Evolutionary conservation across 2,797 vertebrate genomes (phyloP).

Genomic region (Pseudocheirus occidentalis): DNA sequence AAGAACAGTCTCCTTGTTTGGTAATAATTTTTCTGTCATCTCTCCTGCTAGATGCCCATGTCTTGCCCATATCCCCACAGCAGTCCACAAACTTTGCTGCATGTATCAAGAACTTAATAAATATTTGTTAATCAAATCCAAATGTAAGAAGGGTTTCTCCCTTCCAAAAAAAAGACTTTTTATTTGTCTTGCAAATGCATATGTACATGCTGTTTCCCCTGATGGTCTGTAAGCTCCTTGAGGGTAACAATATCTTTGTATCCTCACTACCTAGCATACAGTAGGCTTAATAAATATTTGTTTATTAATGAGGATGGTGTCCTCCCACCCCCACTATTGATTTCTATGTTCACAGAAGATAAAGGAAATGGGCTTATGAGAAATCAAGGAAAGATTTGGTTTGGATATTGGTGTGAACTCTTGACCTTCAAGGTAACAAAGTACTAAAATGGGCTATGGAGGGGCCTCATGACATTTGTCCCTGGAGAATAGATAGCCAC

Average conservation of each 20-base stretch:
- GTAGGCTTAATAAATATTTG: neutral
- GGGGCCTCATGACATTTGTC: neutral
- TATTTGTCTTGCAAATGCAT: neutral
- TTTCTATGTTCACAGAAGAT: neutral
- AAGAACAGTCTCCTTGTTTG: neutral
- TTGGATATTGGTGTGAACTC: neutral
- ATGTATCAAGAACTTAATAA: neutral
- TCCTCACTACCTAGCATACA: neutral
- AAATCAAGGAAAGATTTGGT: neutral
- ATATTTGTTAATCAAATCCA: neutral
- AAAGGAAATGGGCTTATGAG: neutral
- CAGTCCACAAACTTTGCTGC: neutral
- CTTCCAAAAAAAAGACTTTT: neutral
- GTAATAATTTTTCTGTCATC: neutral
- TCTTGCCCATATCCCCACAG: neutral
- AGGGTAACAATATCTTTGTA: neutral
- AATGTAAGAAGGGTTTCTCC: neutral
- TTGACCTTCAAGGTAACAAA: neutral
- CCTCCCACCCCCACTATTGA: neutral
- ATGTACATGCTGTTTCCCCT: neutral
- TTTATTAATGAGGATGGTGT: neutral
- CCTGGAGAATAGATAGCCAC: neutral
- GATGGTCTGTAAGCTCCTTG: neutral
- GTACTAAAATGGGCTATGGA: neutral
- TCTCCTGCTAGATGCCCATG: neutral